Evolutionary conservation across 1,140 invertebrate genomes (phyloP).

Genomic region (Aphelenchoides besseyi): DNA sequence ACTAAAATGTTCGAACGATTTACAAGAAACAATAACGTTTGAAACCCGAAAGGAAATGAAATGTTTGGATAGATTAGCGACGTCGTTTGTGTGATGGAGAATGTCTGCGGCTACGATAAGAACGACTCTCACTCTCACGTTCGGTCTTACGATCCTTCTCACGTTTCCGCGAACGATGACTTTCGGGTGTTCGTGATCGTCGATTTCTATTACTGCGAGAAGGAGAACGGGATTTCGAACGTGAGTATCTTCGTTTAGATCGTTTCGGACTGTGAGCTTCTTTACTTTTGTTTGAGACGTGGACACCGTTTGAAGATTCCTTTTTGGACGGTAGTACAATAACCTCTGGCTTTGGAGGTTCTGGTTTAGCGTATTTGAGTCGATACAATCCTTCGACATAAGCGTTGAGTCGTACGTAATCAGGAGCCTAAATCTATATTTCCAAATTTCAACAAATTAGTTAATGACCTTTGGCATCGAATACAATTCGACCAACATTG

Average conservation of each 20-base stretch:
- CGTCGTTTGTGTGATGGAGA: neutral
- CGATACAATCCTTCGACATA: constrained; percentile 7
- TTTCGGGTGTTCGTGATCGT: neutral
- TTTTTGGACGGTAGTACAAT: no score
- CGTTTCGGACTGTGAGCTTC: neutral
- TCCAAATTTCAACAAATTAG: constrained; percentile 20
- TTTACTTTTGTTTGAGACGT: neutral
- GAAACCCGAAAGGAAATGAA: no score
- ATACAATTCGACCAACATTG: constrained; percentile 42
- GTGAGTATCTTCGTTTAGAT: no score
- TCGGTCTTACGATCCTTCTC: no score
- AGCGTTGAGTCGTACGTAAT: neutral
- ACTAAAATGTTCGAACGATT: no score
- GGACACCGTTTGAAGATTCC: neutral
- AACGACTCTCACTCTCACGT: no score
- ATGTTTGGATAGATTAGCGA: neutral
- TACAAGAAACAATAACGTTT: no score
- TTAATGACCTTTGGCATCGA: constrained; percentile 32
- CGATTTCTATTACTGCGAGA: neutral
- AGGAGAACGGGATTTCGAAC: neutral
- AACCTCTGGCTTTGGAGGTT: neutral
- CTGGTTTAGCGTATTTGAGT: neutral
- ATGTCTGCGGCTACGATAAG: neutral
- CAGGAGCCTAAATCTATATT: neutral
- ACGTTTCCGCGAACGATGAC: neutral